A percentile compares a stretch with the other conserved stretches of the same genome.
These are phyloP conservation scores for Lagopus leucura DNA, from an alignment of 2,113 vertebrate genomes.

Conservation along the genomic window DNA sequence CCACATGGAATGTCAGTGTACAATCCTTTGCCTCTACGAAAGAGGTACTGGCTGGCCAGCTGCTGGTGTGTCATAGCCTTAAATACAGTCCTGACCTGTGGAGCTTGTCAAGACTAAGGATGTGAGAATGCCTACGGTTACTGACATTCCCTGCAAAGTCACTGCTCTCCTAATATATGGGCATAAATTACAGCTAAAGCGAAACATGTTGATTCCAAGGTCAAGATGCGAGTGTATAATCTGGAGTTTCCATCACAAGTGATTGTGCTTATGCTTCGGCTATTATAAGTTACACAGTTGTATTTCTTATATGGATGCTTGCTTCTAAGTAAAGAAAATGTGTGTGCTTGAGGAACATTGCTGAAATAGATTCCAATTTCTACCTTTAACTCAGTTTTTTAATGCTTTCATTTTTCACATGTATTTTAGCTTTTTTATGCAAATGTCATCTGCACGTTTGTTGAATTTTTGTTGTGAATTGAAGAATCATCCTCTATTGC, in stretches of 20 bases:
- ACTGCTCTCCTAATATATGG: neutral
- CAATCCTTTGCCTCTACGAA: neutral
- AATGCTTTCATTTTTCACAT: neutral
- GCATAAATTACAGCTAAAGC: neutral
- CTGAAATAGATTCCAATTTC: slow-evolving; percentile 6
- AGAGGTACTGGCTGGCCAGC: neutral
- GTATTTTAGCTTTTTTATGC: neutral
- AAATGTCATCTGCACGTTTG: neutral
- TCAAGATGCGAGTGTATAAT: neutral
- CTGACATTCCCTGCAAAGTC: neutral
- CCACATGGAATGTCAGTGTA: neutral
- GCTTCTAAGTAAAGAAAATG: slow-evolving; percentile 58
- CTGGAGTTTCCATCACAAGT: slow-evolving; percentile 35
- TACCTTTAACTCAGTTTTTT: neutral
- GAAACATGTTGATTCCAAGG: slow-evolving; percentile 26
- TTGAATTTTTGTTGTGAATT: neutral
- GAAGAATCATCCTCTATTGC: neutral
- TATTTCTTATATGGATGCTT: slow-evolving; percentile 18
- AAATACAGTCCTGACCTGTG: fast-evolving
- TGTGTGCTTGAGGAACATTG: neutral
- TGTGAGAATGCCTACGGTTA: neutral
- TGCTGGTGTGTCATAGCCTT: neutral
- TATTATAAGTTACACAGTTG: slow-evolving; percentile 47
- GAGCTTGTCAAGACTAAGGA: fast-evolving
- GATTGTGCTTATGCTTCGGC: slow-evolving; percentile 27